Conservation (phyloP, 2,888 invertebrate species). For the Heteromurus nitidus region DNA sequence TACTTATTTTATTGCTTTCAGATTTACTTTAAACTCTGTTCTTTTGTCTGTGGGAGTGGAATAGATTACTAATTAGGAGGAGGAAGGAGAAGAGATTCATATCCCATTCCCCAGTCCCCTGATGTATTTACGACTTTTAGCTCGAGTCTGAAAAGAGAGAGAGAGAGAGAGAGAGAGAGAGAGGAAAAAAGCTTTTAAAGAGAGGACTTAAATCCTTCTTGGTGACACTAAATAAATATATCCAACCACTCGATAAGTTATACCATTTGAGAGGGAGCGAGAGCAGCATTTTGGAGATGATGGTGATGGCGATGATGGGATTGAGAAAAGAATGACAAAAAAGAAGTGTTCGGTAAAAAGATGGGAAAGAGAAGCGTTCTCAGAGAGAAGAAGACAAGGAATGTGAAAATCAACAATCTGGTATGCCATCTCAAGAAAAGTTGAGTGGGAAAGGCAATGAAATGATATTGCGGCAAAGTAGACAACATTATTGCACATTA, state of each 20-base stretch:
- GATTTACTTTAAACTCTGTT: neutral
- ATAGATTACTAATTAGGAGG: slow-evolving; percentile 27
- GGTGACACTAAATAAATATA: slow-evolving; percentile 29
- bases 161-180: neutral
- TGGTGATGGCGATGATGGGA: neutral
- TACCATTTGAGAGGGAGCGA: neutral
- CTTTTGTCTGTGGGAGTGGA: neutral
- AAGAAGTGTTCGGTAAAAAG: no score
- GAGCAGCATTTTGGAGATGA: neutral
- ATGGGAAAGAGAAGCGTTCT: no score
- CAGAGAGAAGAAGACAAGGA: slow-evolving; percentile 4
- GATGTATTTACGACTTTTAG: slow-evolving; percentile 5
- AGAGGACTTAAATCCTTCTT: slow-evolving; percentile 33
- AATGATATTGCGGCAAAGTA: slow-evolving; percentile 1
- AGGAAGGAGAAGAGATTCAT: neutral
- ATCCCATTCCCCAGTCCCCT: slow-evolving; percentile 18
- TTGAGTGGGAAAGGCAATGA: neutral
- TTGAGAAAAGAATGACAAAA: slow-evolving; percentile 5
- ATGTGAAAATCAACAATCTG: slow-evolving; percentile 33
- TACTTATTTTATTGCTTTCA: no score
- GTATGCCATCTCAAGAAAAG: slow-evolving; percentile 8
- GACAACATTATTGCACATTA: neutral
- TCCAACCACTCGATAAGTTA: slow-evolving; percentile 1
- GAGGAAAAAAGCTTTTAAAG: slow-evolving; percentile 42
- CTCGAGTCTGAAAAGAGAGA: neutral